Conservation (phyloP, 2,797 vertebrate genomes). For the Parauchenoglanis ngamensis region DNA sequence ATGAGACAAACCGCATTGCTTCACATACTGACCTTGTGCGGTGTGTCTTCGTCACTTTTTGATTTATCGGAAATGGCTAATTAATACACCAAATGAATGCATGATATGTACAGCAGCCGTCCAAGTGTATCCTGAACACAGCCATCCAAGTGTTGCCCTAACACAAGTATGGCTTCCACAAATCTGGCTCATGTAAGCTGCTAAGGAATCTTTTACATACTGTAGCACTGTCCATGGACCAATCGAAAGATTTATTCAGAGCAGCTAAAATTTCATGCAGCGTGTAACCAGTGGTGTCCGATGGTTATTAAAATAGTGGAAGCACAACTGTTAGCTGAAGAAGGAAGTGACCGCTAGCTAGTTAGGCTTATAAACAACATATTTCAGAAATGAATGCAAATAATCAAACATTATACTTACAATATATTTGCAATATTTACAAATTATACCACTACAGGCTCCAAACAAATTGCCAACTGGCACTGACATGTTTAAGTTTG, state of each 20-base stretch:
- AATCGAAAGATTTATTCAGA: not conserved
- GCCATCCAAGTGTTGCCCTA: too few species aligned
- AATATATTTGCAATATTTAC: too few species aligned
- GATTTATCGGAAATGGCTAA: not conserved
- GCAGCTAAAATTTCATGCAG: not conserved
- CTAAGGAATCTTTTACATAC: constrained; percentile 12
- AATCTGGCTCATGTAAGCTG: constrained; percentile 15
- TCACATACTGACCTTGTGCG: not conserved
- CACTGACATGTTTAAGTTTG: too few species aligned
- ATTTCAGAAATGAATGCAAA: too few species aligned
- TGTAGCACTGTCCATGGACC: constrained; percentile 3
- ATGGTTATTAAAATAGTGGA: too few species aligned
- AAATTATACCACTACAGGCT: too few species aligned
- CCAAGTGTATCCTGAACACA: not conserved
- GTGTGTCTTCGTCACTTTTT: not conserved
- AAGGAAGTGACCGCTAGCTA: too few species aligned
- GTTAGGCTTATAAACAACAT: too few species aligned
- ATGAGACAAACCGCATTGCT: not conserved
- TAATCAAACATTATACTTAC: too few species aligned
- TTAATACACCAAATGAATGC: not conserved
- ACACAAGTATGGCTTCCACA: not conserved
- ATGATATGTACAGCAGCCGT: not conserved
- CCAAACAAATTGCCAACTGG: too few species aligned
- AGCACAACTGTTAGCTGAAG: too few species aligned
- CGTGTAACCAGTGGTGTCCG: not conserved